Conservation (phyloP, 1,140 invertebrate species). For the Neodiprion virginianus region DNA sequence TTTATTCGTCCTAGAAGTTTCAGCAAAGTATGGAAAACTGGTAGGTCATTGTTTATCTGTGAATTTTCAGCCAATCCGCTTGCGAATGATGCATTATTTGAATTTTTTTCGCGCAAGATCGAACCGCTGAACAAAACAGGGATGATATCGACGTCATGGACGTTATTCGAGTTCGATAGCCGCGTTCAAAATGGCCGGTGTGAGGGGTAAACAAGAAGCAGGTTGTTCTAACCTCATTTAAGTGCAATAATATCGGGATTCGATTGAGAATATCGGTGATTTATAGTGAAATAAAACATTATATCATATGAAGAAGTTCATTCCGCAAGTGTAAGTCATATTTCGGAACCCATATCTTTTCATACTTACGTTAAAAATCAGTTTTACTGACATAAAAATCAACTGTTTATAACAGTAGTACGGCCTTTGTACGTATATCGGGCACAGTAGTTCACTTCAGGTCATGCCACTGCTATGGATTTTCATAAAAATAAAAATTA, state of each 20-base stretch:
- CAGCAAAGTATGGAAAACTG: no score
- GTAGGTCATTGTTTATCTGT: no score
- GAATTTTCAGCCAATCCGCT: no score
- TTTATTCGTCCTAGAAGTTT: no score
- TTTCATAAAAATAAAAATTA: not conserved
- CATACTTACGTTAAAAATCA: no score
- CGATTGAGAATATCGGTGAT: conserved; percentile 6
- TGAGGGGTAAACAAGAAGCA: conserved; percentile 52
- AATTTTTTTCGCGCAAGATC: no score
- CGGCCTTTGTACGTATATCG: conserved; percentile 29
- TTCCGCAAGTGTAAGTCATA: not conserved
- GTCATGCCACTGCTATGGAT: conserved; percentile 37
- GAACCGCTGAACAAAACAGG: no score
- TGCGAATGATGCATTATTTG: no score
- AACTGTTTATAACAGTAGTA: conserved; percentile 40
- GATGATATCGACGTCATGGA: no score
- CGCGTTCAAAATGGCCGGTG: conserved; percentile 55
- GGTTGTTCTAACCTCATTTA: conserved; percentile 51
- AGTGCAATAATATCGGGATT: conserved; percentile 28
- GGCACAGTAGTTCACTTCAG: conserved; percentile 47
- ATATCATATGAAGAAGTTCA: not conserved
- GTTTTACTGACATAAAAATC: conserved; percentile 17
- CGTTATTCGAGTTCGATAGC: conserved; percentile 14
- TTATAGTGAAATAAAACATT: not conserved
- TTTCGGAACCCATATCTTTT: not conserved